A percentile compares a stretch with the other conserved stretches of the same genome.
These are phyloP conservation scores for Helleia helle DNA, from an alignment of 2,888 invertebrate species.

Conservation along the genomic window DNA sequence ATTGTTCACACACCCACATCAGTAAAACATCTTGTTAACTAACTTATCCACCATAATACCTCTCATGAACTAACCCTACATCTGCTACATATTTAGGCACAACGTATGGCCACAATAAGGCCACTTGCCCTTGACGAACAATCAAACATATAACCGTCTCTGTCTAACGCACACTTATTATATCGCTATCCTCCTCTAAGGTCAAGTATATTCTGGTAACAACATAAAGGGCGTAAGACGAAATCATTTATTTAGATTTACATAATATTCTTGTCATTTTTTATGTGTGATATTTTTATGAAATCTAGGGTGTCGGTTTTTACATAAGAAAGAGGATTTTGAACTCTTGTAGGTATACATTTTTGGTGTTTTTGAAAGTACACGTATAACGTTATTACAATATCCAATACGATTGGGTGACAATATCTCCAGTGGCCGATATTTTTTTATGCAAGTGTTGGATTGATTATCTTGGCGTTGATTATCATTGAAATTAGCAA, in stretches of 20 bases:
- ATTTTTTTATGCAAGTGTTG: no score
- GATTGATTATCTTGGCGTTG: no score
- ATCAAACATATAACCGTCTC: constrained; percentile 23
- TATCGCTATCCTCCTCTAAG: constrained; percentile 25
- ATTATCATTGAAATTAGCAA: no score
- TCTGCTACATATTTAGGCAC: constrained; percentile 40
- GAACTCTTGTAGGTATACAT: no score
- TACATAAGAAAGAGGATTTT: background rate
- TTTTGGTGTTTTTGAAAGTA: background rate
- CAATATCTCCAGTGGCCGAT: no score
- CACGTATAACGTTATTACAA: no score
- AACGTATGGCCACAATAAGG: constrained; percentile 47
- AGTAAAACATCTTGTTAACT: no score
- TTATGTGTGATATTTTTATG: constrained; percentile 14
- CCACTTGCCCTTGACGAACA: constrained; percentile 27
- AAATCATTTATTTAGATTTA: constrained; percentile 54
- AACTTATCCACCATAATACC: constrained; percentile 24
- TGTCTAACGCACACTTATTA: constrained; percentile 16
- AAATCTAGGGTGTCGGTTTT: background rate
- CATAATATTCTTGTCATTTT: constrained; percentile 23
- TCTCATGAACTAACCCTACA: constrained; percentile 29
- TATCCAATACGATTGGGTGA: no score
- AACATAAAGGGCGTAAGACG: constrained; percentile 55
- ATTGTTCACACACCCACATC: no score
- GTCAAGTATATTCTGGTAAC: constrained; percentile 38